Conservation (phyloP, 2,113 vertebrate species). For the Protomyctophum bolini region DNA sequence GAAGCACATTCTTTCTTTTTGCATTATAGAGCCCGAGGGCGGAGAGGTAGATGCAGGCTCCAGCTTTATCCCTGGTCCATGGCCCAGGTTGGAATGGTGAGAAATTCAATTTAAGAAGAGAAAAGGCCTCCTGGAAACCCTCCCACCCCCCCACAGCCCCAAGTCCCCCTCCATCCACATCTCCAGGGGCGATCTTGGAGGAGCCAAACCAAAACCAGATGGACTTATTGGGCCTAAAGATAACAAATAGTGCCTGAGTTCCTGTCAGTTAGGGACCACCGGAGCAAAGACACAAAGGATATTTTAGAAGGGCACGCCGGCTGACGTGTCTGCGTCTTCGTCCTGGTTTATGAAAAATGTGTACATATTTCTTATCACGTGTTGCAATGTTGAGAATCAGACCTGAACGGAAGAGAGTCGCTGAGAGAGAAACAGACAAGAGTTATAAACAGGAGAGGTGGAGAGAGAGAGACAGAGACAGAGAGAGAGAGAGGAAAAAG, state of each 20-base stretch:
- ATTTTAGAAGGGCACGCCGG: slow-evolving; percentile 40
- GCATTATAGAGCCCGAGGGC: slow-evolving; percentile 76
- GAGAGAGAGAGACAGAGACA: background rate
- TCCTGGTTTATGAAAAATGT: slow-evolving; percentile 31
- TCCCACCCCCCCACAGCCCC: slow-evolving; percentile 53
- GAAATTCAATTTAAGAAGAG: slow-evolving; percentile 91
- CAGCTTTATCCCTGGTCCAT: slow-evolving; percentile 81
- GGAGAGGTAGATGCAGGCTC: slow-evolving; percentile 72
- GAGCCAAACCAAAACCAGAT: slow-evolving; percentile 99
- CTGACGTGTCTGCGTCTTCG: slow-evolving; percentile 51
- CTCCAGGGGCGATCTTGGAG: slow-evolving; percentile 87
- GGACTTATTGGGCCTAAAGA: slow-evolving; percentile 93
- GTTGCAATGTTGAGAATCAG: no score
- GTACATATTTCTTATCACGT: background rate
- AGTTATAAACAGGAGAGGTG: background rate
- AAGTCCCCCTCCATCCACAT: slow-evolving; percentile 84
- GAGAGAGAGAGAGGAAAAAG: background rate
- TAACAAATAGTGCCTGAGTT: slow-evolving; percentile 91
- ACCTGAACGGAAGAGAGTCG: no score
- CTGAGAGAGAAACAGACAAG: no score
- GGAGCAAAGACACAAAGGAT: slow-evolving; percentile 70
- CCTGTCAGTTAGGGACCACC: slow-evolving; percentile 89
- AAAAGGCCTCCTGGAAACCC: slow-evolving; percentile 58
- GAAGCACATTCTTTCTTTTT: slow-evolving; percentile 81
- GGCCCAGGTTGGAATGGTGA: slow-evolving; percentile 89